Evolutionary conservation across 2,797 vertebrate genomes (phyloP), one percentile per base, ranked within the genome.

Genomic region (Galagoides demidoff): DNA sequence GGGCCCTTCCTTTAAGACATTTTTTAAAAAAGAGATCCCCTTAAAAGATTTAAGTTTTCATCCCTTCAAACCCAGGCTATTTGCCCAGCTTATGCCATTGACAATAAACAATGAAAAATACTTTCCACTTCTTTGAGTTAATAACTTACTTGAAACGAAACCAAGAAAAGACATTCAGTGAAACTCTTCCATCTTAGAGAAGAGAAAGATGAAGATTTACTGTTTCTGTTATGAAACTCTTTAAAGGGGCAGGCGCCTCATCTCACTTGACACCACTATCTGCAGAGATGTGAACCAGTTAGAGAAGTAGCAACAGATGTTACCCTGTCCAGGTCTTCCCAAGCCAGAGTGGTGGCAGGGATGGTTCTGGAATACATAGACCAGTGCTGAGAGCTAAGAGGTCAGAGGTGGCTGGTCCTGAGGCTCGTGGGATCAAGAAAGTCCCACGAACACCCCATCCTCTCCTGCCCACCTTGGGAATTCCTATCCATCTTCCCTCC

Each of bases 111-210:
- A 39, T 52, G 49, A 66, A 37, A 95, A 94, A 49, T 64, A 9
- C 39, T 76, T 73, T 93, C 39, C 23, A 43, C 74, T 78, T 89
- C 43, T 95, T 83, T 55, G 31, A 76, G 45, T 93, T 89, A 82
- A 61, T 83, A 76, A 89, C 68, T 70, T 83, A 78, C 57, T 82
- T 92, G 78, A 96, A 94, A 89, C 12, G 45, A 59, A 86, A 84
- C 45, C 84, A 84, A 90, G 79, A 74, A 71, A 79, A 86, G 52
- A 71, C 55, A 57, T 29, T 64, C 22, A 37, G 49, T 19, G 52
- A 95, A 83, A 64, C 11, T 25, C 9, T 71, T 74, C 37, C 37
- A 59, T 59, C 20, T 84, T 43, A 59, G 52, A 81, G 70, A 22
- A 82, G 34, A 59, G 52, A 70, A 78, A 77, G 9, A 34, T 34